Base-by-base conservation (phyloP, 2,797 vertebrate species). In the Cryptoblepharus egeriae region DNA sequence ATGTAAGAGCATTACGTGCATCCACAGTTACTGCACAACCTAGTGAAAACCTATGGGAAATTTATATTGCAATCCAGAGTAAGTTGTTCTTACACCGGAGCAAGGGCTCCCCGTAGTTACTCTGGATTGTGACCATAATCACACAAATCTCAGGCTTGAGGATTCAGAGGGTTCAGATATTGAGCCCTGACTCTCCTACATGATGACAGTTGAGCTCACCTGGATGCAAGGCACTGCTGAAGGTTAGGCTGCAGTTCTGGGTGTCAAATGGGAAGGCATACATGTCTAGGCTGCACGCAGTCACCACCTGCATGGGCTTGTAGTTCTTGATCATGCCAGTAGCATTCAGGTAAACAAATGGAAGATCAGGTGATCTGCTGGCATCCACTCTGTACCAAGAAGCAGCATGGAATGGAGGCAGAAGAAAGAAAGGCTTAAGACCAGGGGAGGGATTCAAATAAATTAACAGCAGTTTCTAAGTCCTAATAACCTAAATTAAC, bases 211-310 rank as follows among this genome's bases (percentile, higher is more conserved):
- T 16, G 2, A 7, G 5, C 73, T 88, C 87, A 98, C 97, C 97
- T 94, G 97, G 97, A 89, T 98, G 97, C 42, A 97, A 94, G 95
- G 96, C 96, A 89, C 97, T 97, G 77, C 93, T 96, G 92, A 97
- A 98, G 81, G 97, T 97, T 49, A 98, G 94, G 88, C 96, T 97
- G 96, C 97, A 97, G 90, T 97, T 98, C 93, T 98, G 97, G 93
- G 95, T 94, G 91, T 98, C 97, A 64, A 98, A 98, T 0, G 97
- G 97, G 71, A 98, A 98, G 67, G 97, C 95, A 0, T 96, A 97
- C 80, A 97, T 95, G 92, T 97, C 96, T 89, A 98, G 90, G 81
- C 90, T 94, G 86, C 97, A 97, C 24, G 97, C 96, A 35, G 97
- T 94, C 57, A 96, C 96, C 88, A 97, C 96, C 89, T 97, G 97